Base-by-base conservation (phyloP, 2,888 invertebrate genomes). In the Neoitamus cyanurus region DNA sequence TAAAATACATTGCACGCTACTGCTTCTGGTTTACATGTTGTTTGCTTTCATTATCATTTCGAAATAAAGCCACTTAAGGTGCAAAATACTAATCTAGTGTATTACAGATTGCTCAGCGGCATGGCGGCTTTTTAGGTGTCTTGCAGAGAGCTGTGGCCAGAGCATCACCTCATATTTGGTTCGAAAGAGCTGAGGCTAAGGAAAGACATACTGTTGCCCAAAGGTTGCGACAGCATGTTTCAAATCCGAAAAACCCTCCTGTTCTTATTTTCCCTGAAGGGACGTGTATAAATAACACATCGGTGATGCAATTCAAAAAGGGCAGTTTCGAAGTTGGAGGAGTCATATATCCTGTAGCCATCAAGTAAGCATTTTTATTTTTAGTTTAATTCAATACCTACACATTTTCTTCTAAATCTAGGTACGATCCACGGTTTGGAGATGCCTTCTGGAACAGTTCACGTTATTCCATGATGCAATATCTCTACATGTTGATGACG, bases 251-350 rank as follows among this genome's bases (percentile, higher is more conserved):
- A 88, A 99, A 99, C 92, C 96, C 98, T 7, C 99, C 99, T 0
- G 99, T 99, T 90, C 93, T 99, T 42, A 99, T 99, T 88, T 99
- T 99, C 91, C 99, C 99, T 0, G 99, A 99, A 92, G 99, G 99
- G 85, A 99, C 99, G 0, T 99, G 99, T 91, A 99, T 99, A 89
- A 99, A 99, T 91, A 99, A 99, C 91, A 99, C 99, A 0, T 98
- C 98, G 0, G 99, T 99, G 6, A 99, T 99, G 99, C 99, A 99
- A 93, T 99, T 99, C 92, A 99, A 99, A 92, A 99, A 99, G 91
- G 99, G 99, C 11, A 98, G 98, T 90, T 99, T 99, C 90, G 99
- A 99, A 93, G 98, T 99, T n/a, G 98, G 97, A 2, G 96, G 97
- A 83, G 95, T 97, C 25, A 97, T 99, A 87, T 99, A 99, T 92